Conservation (phyloP, 2,797 vertebrate species). For the Phaenicophaeus curvirostris region DNA sequence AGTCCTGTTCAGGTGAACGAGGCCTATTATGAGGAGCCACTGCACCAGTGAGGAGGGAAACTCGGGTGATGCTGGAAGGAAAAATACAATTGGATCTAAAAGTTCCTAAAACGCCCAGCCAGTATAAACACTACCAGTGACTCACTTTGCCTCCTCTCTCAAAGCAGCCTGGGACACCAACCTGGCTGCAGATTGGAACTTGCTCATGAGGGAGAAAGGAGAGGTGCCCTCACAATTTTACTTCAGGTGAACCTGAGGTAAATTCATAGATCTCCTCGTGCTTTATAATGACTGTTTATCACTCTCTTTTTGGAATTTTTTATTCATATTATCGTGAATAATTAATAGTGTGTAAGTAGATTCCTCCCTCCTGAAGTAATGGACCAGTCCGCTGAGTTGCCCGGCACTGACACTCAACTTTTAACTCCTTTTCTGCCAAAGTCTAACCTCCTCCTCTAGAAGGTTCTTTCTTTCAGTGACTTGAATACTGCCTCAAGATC, state of each 20-base stretch:
- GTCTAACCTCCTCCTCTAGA: accelerated
- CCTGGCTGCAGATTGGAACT: neutral
- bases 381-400: neutral
- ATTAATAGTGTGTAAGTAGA: neutral
- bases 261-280: neutral
- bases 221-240: neutral
- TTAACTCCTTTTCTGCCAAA: constrained; percentile 14
- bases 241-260: neutral
- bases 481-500: too few relatives aligned
- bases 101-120: too few relatives aligned
- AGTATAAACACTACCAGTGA: too few relatives aligned
- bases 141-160: too few relatives aligned
- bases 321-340: neutral
- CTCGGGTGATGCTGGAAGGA: neutral
- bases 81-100: too few relatives aligned
- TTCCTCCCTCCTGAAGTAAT: neutral
- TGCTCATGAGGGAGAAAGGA: neutral
- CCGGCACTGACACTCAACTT: neutral
- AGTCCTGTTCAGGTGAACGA: neutral
- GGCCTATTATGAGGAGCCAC: neutral
- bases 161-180: too few relatives aligned
- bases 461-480: neutral
- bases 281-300: neutral
- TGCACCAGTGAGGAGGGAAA: neutral
- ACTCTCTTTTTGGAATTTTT: neutral